These are phyloP conservation scores for Carcina quercana DNA, from an alignment of 2,888 invertebrate genomes.

Conservation along the genomic window DNA sequence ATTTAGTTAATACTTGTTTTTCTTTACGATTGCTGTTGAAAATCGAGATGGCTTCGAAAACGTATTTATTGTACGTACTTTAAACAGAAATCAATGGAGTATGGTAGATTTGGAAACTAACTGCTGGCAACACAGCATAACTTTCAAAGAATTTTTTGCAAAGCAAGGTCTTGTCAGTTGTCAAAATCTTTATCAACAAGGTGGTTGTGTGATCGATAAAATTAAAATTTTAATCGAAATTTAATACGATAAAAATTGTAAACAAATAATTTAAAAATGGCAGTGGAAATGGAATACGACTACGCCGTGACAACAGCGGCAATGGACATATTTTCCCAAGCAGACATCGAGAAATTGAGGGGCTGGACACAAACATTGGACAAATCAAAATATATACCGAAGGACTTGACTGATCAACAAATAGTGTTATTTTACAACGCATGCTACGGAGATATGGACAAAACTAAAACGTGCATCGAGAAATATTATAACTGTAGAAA, in stretches of 20 bases:
- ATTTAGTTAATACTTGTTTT: no score
- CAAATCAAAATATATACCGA: conserved; percentile 63
- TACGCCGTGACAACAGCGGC: conserved; percentile 52
- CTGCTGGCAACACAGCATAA: conserved; percentile 16
- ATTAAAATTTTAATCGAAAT: conserved; percentile 26
- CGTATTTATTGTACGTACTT: no score
- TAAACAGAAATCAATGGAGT: no score
- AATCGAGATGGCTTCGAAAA: no score
- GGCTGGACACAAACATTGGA: conserved; percentile 65
- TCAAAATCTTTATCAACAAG: conserved; percentile 32
- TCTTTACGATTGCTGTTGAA: no score
- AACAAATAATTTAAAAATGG: conserved; percentile 37
- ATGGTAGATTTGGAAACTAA: conserved; percentile 19
- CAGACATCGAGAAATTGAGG: conserved; percentile 56
- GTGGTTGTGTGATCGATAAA: conserved; percentile 28
- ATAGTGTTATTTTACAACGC: conserved; percentile 79
- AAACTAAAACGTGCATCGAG: conserved; percentile 76
- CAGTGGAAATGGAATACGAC: conserved; percentile 57
- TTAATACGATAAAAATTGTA: conserved; percentile 31
- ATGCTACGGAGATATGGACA: conserved; percentile 75
- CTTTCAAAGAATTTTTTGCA: neutral
- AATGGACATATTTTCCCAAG: conserved; percentile 66
- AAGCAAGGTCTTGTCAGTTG: conserved; percentile 35
- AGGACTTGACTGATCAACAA: conserved; percentile 74
- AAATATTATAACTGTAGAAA: conserved; percentile 75